Base-by-base conservation (phyloP, 2,888 invertebrate genomes). In the Agonopterix alstromeriana region DNA sequence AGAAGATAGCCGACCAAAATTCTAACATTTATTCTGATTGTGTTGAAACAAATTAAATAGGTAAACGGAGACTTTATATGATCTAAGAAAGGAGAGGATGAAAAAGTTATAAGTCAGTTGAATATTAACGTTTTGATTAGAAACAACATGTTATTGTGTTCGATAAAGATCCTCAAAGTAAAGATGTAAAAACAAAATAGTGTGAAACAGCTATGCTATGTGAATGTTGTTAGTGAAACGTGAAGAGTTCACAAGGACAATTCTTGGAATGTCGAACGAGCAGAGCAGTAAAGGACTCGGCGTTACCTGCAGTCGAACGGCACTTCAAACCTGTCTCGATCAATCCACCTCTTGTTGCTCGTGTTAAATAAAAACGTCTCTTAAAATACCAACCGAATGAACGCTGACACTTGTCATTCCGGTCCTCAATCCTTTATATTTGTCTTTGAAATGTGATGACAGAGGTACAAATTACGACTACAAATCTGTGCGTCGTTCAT, bases 401-500 rank as follows among this genome's bases (percentile, higher is more conserved):
- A 73, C 76, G 71, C 75, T 84, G 84, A 84, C 88, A 86, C 86
- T 87, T 82, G 86, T 88, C 87, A 87, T 84, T 82, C 84, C 78
- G 78, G 77, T 74, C 74, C 80, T 82, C 88, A 80, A 88, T 86
- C 80, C 85, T 87, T 88, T 88, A 87, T 87, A 85, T 87, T 88
- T 88, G 88, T 88, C 88, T 88, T 88, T 87, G 85, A 88, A 87
- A 87, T 87, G 87, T 87, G 88, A 88, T 88, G 88, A 88, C 88
- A 88, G 85, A 84, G 79, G 83, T 88, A 88, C 88, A 88, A 88
- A 88, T 88, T 86, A 88, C 82, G 81, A 78, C 66, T 82, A 88
- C 88, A 87, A 86, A 88, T 86, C 85, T 84, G 82, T 82, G 74
- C 72, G 82, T 82, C 81, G 82, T 84, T 80, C 85, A 81, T 86